phyloP scores from a whole-genome alignment of 1,140 invertebrate genomes.

The Asobara japonica region DNA sequence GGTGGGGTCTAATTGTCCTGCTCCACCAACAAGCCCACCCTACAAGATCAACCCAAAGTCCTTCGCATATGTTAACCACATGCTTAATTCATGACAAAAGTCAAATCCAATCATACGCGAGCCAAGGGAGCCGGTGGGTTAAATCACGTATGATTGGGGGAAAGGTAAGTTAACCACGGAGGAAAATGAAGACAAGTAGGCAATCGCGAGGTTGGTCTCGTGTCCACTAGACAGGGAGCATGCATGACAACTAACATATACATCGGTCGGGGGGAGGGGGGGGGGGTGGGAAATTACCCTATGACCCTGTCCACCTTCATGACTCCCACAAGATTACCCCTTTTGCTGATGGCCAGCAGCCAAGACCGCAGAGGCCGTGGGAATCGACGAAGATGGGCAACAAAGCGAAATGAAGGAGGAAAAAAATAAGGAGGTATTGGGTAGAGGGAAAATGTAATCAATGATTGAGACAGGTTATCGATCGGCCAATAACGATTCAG shows the following conservation, averaged over 20 bases:
- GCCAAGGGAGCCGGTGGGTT: not conserved
- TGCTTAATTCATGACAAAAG: not conserved
- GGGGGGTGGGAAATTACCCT: constrained; percentile 31
- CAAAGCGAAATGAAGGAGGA: not conserved
- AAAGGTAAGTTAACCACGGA: not conserved
- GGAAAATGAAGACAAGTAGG: constrained; percentile 31
- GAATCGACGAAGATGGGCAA: not conserved
- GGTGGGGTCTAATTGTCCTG: constrained; percentile 20
- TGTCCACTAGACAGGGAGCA: constrained; percentile 25
- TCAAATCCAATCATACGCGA: not conserved
- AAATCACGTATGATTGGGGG: constrained; percentile 2
- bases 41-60: not conserved
- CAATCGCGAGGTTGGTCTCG: not conserved
- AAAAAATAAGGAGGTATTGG: not conserved
- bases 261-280: too few relatives aligned
- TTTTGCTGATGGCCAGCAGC: not conserved
- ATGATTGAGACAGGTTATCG: not conserved
- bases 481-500: not conserved
- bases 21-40: not conserved
- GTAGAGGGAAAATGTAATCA: constrained; percentile 10
- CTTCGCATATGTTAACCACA: constrained; percentile 8
- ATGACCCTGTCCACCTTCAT: constrained; percentile 27
- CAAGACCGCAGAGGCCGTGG: constrained; percentile 31
- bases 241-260: not conserved
- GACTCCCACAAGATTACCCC: constrained; percentile 29